Conservation (phyloP, 1,140 invertebrate species). For the Chlorops oryzae region DNA sequence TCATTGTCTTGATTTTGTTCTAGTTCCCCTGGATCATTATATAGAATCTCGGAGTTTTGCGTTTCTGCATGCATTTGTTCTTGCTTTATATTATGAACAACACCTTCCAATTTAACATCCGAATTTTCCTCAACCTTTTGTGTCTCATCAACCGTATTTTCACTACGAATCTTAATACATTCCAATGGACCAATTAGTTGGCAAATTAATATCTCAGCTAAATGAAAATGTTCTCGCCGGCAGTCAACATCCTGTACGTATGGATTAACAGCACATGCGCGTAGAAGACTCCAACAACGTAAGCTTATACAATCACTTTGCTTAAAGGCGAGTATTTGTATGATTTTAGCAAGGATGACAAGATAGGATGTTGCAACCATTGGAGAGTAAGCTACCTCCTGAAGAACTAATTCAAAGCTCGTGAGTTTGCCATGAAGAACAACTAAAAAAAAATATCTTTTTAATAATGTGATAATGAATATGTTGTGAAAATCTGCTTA, state of each 20-base stretch:
- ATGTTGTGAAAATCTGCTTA: slow-evolving; percentile 9
- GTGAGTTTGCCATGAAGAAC: slow-evolving; percentile 27
- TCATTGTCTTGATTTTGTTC: too few relatives aligned
- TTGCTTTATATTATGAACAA: too few relatives aligned
- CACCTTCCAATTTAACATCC: slow-evolving; percentile 28
- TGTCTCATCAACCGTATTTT: too few relatives aligned
- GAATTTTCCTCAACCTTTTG: slow-evolving; percentile 2
- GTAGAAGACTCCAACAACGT: slow-evolving; percentile 35
- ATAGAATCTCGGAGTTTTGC: too few relatives aligned
- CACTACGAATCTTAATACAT: slow-evolving; percentile 27
- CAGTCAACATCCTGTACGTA: slow-evolving; percentile 27
- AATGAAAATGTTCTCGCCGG: slow-evolving; percentile 36
- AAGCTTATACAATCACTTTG: slow-evolving; percentile 31
- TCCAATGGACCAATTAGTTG: slow-evolving; percentile 39
- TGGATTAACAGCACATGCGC: slow-evolving; percentile 32
- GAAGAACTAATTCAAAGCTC: slow-evolving; percentile 19
- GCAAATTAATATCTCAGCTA: slow-evolving; percentile 39
- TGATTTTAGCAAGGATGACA: slow-evolving; percentile 30
- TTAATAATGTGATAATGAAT: neutral
- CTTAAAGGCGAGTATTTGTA: slow-evolving; percentile 37
- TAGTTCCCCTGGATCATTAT: too few relatives aligned
- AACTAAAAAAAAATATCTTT: slow-evolving; percentile 17
- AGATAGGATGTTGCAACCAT: slow-evolving; percentile 37
- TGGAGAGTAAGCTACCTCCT: slow-evolving; percentile 29
- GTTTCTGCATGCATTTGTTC: too few relatives aligned